phyloP scores from a whole-genome alignment of 1,140 invertebrate species.

The Chionoecetes opilio region DNA sequence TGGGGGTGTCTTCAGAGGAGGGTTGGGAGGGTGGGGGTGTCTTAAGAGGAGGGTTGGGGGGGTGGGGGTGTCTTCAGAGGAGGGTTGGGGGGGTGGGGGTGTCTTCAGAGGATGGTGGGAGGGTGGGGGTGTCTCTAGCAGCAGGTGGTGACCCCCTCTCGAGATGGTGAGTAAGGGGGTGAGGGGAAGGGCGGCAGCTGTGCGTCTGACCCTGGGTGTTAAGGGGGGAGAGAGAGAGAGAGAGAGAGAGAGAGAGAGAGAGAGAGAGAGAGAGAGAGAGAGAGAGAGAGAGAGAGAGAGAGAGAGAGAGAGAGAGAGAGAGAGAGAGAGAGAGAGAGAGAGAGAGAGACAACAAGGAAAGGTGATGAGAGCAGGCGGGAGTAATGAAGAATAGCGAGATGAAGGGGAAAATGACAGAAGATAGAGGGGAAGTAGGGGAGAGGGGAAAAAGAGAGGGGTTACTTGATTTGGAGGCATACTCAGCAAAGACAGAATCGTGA shows the following conservation, averaged over 20 bases:
- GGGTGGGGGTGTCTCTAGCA: neutral
- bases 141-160: neutral
- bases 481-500: too few species aligned
- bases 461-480: too few species aligned
- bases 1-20: too few species aligned
- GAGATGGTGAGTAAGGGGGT: neutral
- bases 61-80: too few species aligned
- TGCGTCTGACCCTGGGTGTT: neutral
- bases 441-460: too few species aligned
- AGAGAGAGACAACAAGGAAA: neutral
- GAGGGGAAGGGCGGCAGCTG: neutral
- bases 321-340: neutral
- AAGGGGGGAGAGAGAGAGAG: neutral
- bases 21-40: too few species aligned
- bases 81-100: too few species aligned
- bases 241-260: neutral
- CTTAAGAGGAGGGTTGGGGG: too few species aligned
- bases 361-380: neutral
- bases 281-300: neutral
- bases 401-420: neutral
- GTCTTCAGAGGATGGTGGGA: too few species aligned
- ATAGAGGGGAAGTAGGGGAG: neutral
- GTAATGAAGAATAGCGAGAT: neutral
- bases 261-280: conserved; percentile 10
- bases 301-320: neutral